Evolutionary conservation across 1,140 invertebrate species (phyloP).

Genomic region (Megalopta genalis): DNA sequence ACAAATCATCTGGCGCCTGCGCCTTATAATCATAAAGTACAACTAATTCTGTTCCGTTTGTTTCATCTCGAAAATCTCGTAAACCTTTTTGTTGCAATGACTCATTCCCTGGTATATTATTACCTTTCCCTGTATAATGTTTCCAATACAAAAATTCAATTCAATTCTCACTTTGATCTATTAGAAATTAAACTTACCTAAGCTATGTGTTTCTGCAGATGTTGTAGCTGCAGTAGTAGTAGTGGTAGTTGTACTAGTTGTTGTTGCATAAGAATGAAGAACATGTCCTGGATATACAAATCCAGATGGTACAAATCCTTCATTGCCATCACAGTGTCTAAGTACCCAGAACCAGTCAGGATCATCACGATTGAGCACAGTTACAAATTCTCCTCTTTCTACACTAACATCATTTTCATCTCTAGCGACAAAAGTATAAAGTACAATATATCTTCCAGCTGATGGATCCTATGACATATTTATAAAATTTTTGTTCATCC

Average conservation of each 20-base stretch:
- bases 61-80: slow-evolving; percentile 77
- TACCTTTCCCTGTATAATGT: slow-evolving; percentile 67
- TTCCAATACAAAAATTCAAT: background rate
- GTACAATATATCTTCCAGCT: slow-evolving; percentile 91
- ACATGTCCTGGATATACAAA: slow-evolving; percentile 91
- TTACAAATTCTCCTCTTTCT: slow-evolving; percentile 95
- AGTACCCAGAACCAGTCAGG: slow-evolving; percentile 98
- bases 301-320: slow-evolving; percentile 97
- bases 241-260: slow-evolving; percentile 71
- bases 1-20: slow-evolving; percentile 94
- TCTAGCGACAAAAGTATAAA: slow-evolving; percentile 95
- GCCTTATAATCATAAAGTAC: slow-evolving; percentile 97
- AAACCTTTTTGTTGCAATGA: slow-evolving; percentile 76
- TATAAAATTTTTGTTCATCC: slow-evolving; percentile 12
- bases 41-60: slow-evolving; percentile 91
- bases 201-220: slow-evolving; percentile 70
- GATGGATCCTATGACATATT: slow-evolving; percentile 85
- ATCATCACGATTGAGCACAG: slow-evolving; percentile 95
- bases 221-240: slow-evolving; percentile 65
- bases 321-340: slow-evolving; percentile 91
- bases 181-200: slow-evolving; percentile 63
- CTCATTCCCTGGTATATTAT: slow-evolving; percentile 66
- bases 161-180: background rate
- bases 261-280: slow-evolving; percentile 76
- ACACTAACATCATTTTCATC: slow-evolving; percentile 97